phyloP scores from a whole-genome alignment of 2,888 invertebrate species.

The Heliconius charithonia region DNA sequence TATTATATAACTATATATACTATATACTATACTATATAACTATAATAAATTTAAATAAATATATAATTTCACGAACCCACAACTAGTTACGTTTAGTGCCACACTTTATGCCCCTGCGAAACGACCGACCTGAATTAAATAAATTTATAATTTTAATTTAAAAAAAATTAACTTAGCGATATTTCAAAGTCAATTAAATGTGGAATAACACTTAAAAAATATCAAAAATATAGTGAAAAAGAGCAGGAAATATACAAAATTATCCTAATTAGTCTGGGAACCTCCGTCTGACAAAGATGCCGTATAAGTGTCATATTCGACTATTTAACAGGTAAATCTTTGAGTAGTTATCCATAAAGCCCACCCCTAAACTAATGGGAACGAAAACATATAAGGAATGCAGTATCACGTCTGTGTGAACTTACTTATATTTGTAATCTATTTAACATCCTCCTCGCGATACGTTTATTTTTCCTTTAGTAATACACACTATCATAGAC shows the following conservation, averaged over 20 bases:
- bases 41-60: no score
- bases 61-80: no score
- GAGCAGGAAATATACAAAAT: background rate
- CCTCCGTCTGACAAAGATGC: background rate
- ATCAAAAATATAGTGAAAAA: background rate
- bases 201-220: no score
- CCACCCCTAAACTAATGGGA: slow-evolving; percentile 65
- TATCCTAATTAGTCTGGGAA: background rate
- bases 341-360: slow-evolving; percentile 11
- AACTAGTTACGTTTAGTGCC: no score
- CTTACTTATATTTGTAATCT: slow-evolving; percentile 70
- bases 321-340: background rate
- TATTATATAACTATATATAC: no score
- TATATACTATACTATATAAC: no score
- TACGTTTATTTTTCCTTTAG: slow-evolving; percentile 50
- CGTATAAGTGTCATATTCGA: background rate
- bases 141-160: no score
- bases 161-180: no score
- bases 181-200: no score
- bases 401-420: slow-evolving; percentile 55
- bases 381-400: slow-evolving; percentile 63
- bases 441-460: slow-evolving; percentile 71
- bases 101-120: no score
- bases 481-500: slow-evolving; percentile 7
- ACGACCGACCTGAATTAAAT: no score